Conservation (phyloP, 2,888 invertebrate genomes). For the Pseudoips prasinana region DNA sequence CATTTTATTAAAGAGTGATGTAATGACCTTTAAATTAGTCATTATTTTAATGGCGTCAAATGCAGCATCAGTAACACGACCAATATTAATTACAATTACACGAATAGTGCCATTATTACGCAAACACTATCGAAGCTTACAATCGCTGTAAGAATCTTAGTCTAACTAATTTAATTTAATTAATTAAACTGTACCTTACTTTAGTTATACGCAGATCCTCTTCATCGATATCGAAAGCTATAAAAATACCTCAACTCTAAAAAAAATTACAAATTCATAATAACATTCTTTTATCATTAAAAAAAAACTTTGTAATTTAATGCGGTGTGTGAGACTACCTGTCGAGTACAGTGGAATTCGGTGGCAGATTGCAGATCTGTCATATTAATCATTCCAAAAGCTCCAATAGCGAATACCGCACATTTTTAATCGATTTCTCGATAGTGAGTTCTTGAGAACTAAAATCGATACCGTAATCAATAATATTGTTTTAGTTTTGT, state of each 20-base stretch:
- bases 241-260: constrained; percentile 29
- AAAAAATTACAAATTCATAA: constrained; percentile 12
- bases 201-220: too few relatives aligned
- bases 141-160: too few relatives aligned
- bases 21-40: too few relatives aligned
- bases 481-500: constrained; percentile 35
- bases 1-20: too few relatives aligned
- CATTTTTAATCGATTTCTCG: constrained; percentile 61
- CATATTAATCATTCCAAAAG: constrained; percentile 64
- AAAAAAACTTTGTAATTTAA: constrained; percentile 51
- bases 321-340: constrained; percentile 54
- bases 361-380: constrained; percentile 77
- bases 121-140: too few relatives aligned
- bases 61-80: too few relatives aligned
- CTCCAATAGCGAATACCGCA: constrained; percentile 59
- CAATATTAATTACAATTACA: too few relatives aligned
- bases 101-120: too few relatives aligned
- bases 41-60: too few relatives aligned
- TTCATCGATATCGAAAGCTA: constrained; percentile 5
- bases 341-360: constrained; percentile 58
- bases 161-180: too few relatives aligned
- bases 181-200: too few relatives aligned
- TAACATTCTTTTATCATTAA: constrained; percentile 24
- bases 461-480: constrained; percentile 34
- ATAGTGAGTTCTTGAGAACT: constrained; percentile 30